Evolutionary conservation across 1,140 invertebrate species (phyloP).

Genomic region (Bombus superbus): DNA sequence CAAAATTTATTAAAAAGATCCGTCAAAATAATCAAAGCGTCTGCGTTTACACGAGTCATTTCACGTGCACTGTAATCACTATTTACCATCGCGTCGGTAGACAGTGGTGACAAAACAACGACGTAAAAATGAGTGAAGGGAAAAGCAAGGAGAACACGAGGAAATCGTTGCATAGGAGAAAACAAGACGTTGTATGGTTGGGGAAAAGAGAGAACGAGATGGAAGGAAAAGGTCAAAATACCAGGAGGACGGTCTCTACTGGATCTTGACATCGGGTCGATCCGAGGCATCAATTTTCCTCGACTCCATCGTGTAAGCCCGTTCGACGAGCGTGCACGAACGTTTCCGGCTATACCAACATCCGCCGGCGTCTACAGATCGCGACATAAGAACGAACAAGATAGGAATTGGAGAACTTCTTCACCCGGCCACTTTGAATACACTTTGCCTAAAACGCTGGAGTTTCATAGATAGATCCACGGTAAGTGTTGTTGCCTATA

Average conservation of each 20-base stretch:
- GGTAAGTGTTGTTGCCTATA: conserved; percentile 47
- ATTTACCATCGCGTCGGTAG: neutral
- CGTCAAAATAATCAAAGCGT: neutral
- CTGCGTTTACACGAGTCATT: neutral
- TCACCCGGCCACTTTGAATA: conserved; percentile 64
- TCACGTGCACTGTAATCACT: neutral
- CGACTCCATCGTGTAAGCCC: conserved; percentile 49
- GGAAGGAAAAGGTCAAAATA: neutral
- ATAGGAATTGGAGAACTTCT: conserved; percentile 65
- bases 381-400: conserved; percentile 60
- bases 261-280: conserved; percentile 52
- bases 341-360: conserved; percentile 60
- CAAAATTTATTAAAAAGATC: too few relatives aligned
- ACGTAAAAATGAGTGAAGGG: neutral
- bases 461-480: conserved; percentile 52
- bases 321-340: conserved; percentile 61
- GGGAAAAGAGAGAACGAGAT: neutral
- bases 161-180: neutral
- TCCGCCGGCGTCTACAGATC: conserved; percentile 54
- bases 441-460: conserved; percentile 65
- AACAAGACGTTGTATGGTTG: conserved; percentile 20
- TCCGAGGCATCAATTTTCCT: conserved; percentile 64
- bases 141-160: neutral
- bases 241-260: conserved; percentile 20
- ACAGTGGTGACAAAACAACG: neutral